Conservation (phyloP, 1,140 invertebrate genomes). For the Drosophila nigromelanica region DNA sequence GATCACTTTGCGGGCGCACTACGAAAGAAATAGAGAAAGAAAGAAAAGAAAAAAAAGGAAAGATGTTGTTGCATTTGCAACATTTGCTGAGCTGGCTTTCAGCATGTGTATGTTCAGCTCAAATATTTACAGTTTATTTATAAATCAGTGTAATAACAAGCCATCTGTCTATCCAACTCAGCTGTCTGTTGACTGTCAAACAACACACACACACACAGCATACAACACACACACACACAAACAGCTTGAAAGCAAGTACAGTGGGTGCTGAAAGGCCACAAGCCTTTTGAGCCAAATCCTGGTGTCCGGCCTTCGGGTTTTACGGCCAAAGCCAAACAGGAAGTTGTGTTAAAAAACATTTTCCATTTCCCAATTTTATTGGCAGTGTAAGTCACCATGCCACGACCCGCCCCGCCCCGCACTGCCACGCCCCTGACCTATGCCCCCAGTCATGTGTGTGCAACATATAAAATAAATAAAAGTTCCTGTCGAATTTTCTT, state of each 20-base stretch:
- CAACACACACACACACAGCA: conserved; percentile 25
- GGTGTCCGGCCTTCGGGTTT: conserved; percentile 56
- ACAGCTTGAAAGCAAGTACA: conserved; percentile 5
- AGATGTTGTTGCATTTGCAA: conserved; percentile 30
- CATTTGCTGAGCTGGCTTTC: conserved; percentile 43
- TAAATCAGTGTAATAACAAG: conserved; percentile 82
- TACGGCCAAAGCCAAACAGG: conserved; percentile 36
- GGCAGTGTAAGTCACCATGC: conserved; percentile 54
- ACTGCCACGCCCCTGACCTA: not conserved
- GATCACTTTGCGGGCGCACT: conserved; percentile 36
- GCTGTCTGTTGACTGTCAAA: conserved; percentile 59
- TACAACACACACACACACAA: conserved; percentile 7
- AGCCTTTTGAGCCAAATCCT: conserved; percentile 32
- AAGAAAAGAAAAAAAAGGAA: not conserved
- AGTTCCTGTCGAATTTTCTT: conserved; percentile 61
- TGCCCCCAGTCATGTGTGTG: conserved; percentile 6
- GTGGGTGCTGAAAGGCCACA: conserved; percentile 18
- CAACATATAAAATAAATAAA: conserved; percentile 67
- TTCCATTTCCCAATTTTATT: conserved; percentile 80
- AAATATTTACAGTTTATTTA: conserved; percentile 82
- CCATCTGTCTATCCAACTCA: conserved; percentile 55
- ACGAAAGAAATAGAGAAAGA: not conserved
- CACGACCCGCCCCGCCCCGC: conserved; percentile 1
- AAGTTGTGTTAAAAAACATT: conserved; percentile 76
- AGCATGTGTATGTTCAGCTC: conserved; percentile 42